Conservation (phyloP, 2,888 invertebrate genomes). For the Dexiosoma caninum region DNA sequence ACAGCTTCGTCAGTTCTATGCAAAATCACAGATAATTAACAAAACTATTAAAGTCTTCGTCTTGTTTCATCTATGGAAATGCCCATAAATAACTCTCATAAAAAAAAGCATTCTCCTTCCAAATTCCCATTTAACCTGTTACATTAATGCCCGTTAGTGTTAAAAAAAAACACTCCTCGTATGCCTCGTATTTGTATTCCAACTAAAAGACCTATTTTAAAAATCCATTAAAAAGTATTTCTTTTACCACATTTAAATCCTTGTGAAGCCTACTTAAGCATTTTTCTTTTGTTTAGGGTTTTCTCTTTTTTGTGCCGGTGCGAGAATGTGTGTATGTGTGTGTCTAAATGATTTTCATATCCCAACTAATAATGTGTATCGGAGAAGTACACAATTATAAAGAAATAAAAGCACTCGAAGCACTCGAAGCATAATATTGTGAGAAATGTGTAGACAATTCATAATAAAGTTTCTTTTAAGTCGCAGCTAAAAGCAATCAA, state of each 20-base stretch:
- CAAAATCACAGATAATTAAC: no score
- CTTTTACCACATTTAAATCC: slow-evolving; percentile 55
- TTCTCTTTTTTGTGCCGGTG: not conserved
- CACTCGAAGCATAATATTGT: not conserved
- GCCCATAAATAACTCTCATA: no score
- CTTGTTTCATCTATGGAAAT: no score
- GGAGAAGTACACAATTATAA: not conserved
- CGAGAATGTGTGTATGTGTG: no score
- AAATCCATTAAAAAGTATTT: slow-evolving; percentile 54
- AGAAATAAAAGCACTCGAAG: slow-evolving; percentile 21
- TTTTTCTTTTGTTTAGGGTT: slow-evolving; percentile 41
- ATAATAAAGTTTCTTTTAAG: not conserved
- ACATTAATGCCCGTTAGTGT: no score
- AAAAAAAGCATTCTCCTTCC: no score
- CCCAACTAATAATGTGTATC: slow-evolving; percentile 19
- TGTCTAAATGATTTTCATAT: slow-evolving; percentile 34
- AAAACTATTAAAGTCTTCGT: no score
- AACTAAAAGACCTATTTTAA: slow-evolving; percentile 56
- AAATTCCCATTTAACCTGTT: no score
- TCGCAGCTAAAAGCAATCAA: slow-evolving; percentile 19
- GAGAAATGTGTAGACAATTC: not conserved
- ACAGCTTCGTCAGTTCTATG: no score
- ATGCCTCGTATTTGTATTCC: not conserved
- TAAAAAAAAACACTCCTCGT: not conserved
- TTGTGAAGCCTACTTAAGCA: slow-evolving; percentile 54